These are phyloP conservation scores for Delphinapterus leucas DNA, from an alignment of 2,113 vertebrate species.

Conservation along the genomic window DNA sequence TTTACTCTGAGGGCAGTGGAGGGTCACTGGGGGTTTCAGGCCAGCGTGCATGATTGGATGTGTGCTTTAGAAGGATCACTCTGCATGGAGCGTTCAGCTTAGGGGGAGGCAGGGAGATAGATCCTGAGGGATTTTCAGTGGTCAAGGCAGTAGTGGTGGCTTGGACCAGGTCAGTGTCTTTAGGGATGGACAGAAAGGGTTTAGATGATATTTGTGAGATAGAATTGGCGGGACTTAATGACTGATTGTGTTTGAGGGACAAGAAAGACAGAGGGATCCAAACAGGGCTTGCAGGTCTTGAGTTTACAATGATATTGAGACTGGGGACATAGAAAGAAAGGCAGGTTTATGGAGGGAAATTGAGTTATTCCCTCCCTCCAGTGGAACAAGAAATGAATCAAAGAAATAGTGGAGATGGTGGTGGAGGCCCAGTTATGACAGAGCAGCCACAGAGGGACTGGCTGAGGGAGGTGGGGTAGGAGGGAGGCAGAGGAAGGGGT, in stretches of 20 bases:
- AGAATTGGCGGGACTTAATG: background rate
- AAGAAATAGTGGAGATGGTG: background rate
- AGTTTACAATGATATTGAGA: background rate
- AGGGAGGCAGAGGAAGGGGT: background rate
- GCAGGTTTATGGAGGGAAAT: background rate
- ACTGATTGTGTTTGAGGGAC: background rate
- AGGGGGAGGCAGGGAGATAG: too few species aligned
- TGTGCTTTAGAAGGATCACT: background rate
- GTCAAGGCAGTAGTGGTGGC: accelerated
- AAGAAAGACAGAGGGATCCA: background rate
- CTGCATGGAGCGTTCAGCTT: background rate
- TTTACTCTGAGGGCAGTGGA: background rate
- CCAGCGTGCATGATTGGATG: background rate
- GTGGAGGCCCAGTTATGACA: background rate
- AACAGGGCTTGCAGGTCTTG: background rate
- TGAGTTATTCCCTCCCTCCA: background rate
- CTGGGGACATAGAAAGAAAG: too few species aligned
- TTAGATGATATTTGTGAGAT: background rate
- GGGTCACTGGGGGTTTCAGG: background rate
- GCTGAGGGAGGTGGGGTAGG: too few species aligned
- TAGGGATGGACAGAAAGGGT: background rate
- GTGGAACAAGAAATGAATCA: background rate
- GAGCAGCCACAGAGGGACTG: background rate
- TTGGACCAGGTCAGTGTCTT: background rate
- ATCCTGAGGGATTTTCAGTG: too few species aligned